Conservation (phyloP, 2,888 invertebrate genomes). For the Trachelus stipa region DNA sequence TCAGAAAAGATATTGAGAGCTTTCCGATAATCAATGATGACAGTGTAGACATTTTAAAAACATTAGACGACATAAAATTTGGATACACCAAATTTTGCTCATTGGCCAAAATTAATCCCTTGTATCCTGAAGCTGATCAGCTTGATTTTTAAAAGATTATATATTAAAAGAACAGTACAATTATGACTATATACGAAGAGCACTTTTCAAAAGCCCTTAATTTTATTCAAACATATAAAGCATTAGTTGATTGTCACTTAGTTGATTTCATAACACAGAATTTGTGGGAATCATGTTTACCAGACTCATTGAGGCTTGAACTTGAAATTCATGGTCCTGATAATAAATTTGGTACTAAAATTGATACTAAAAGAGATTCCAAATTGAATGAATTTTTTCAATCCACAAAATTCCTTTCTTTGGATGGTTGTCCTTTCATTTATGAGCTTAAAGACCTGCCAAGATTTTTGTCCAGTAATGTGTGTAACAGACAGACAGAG, state of each 20-base stretch:
- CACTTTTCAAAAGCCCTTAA: conserved; percentile 66
- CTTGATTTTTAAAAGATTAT: conserved; percentile 71
- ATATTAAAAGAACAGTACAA: neutral
- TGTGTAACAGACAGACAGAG: neutral
- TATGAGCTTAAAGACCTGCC: conserved; percentile 42
- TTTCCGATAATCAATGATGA: conserved; percentile 78
- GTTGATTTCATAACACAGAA: conserved; percentile 78
- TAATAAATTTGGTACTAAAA: conserved; percentile 13
- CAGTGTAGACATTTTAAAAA: conserved; percentile 74
- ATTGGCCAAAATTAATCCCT: conserved; percentile 72
- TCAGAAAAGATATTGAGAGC: conserved; percentile 71
- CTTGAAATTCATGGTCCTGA: conserved; percentile 57
- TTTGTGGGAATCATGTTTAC: conserved; percentile 75
- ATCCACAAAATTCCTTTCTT: conserved; percentile 42
- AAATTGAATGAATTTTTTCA: conserved; percentile 39
- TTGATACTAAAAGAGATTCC: conserved; percentile 9
- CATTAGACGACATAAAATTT: conserved; percentile 74
- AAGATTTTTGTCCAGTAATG: conserved; percentile 67
- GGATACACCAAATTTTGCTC: conserved; percentile 79
- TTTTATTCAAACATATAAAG: conserved; percentile 72
- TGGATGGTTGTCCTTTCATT: conserved; percentile 42
- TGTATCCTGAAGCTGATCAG: conserved; percentile 70
- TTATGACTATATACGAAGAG: conserved; percentile 30
- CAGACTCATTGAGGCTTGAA: conserved; percentile 69
- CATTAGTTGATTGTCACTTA: conserved; percentile 82